phyloP scores from a whole-genome alignment of 2,797 vertebrate genomes.

The Artibeus jamaicensis region DNA sequence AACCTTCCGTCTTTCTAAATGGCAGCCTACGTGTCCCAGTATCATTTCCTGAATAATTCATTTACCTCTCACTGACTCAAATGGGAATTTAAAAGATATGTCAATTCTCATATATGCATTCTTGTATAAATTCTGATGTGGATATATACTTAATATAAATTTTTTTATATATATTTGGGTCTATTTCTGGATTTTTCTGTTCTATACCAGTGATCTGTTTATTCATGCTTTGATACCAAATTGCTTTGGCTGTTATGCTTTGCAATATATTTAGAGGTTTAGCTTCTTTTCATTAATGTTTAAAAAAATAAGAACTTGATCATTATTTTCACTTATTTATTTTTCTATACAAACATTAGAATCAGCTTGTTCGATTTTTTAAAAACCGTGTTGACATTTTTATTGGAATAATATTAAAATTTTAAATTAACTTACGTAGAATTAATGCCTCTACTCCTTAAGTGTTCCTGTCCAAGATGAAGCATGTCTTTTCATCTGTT shows the following conservation, averaged over 20 bases:
- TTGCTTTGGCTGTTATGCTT: constrained; percentile 4
- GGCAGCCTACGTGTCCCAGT: neutral
- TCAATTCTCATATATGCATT: constrained; percentile 27
- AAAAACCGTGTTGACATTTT: constrained; percentile 4
- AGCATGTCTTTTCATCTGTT: constrained; percentile 6
- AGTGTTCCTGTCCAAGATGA: neutral
- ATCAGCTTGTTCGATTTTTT: neutral
- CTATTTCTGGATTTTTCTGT: constrained; percentile 39
- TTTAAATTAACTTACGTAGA: neutral
- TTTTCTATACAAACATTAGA: constrained; percentile 9
- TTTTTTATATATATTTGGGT: constrained; percentile 3
- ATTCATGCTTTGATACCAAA: neutral
- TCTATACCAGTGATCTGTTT: constrained; percentile 27
- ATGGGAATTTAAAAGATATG: constrained; percentile 35
- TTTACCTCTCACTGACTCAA: constrained; percentile 22
- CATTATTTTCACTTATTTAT: constrained; percentile 11
- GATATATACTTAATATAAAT: constrained; percentile 32
- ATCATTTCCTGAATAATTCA: constrained; percentile 21
- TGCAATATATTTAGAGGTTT: neutral
- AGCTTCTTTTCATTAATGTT: neutral
- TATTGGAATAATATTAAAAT: constrained; percentile 17
- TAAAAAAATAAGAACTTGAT: neutral
- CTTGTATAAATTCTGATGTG: constrained; percentile 42
- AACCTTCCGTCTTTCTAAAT: neutral
- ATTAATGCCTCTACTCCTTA: constrained; percentile 21